Evolutionary conservation across 1,140 invertebrate genomes (phyloP), one percentile per base, ranked within the genome.

Genomic region (Drosophila nigrodunni): DNA sequence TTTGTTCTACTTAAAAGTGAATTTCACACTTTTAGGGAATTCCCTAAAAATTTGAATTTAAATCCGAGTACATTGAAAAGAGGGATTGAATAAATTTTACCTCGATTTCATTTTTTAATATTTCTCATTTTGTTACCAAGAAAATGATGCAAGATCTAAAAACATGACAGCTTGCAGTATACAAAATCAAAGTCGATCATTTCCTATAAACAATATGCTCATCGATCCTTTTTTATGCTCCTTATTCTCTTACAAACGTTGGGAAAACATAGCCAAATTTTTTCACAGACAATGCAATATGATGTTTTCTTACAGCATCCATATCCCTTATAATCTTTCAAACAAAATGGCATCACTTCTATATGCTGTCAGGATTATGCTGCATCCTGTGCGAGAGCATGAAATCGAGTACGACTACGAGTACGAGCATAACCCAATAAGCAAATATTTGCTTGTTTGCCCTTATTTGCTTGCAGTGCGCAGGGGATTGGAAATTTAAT

Each of bases 371-470:
- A 57, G 52, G 52, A 54, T 54, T 54, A 13, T 15, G 54, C 54
- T 57, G n/a, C 54, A 66, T 72, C 61, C 69, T 70, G 70, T 13
- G 41, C 62, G 41, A 15, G 41, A 15, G 25, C 13, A 61, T 21
- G 21, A 18, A 30, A 25, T 50, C 77, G 55, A 47, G 25, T 3
- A 52, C 50, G 30, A 13, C 7, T 1, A 13, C 30, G 30, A 35
- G 30, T 7, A 8, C 50, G 34, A 35, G 34, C 25, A 69, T 80
- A 80, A 74, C 77, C 59, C 71, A 80, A 77, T 77, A 76, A 80
- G 70, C 79, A 57, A 81, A 81, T 81, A 75, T 81, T 81, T 73
- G 47, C 78, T 78, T 69, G 58, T 69, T 18, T 60, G 34, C 37
- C 18, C 11, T 21, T 57, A 41, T 55, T 44, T 57, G 41, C 30